Percentiles rank a stretch among this genome's conserved stretches.
phyloP scores from a whole-genome alignment of 2,888 invertebrate genomes.

The Drosophila vallismaia region DNA sequence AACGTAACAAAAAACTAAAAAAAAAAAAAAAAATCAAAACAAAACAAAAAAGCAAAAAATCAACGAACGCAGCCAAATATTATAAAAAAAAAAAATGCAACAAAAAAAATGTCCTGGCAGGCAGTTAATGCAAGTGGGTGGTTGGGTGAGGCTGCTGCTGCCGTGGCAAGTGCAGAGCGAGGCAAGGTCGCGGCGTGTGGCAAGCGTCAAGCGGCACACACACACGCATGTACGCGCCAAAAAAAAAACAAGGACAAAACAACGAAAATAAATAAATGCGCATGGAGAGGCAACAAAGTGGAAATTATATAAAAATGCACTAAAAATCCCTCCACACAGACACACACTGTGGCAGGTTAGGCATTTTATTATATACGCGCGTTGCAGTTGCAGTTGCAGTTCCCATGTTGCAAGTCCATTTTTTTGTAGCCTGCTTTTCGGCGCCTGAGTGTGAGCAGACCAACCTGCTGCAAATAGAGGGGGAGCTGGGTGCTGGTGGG shows the following conservation, averaged over 20 bases:
- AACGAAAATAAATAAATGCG: slow-evolving; percentile 69
- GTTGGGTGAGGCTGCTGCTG: slow-evolving; percentile 26
- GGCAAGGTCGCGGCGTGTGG: slow-evolving; percentile 67
- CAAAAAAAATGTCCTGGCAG: not conserved
- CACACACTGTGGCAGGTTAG: not conserved
- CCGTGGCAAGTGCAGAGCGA: slow-evolving; percentile 62
- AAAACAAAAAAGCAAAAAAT: slow-evolving; percentile 6
- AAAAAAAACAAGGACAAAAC: slow-evolving; percentile 58
- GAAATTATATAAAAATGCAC: slow-evolving; percentile 79
- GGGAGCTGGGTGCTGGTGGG: not conserved
- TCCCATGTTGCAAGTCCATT: slow-evolving; percentile 11
- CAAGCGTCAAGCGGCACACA: slow-evolving; percentile 14
- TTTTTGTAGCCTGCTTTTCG: slow-evolving; percentile 41
- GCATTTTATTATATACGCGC: not conserved
- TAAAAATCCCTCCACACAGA: slow-evolving; percentile 57
- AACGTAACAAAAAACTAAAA: slow-evolving; percentile 11
- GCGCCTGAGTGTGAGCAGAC: slow-evolving; percentile 55
- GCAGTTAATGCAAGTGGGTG: slow-evolving; percentile 6
- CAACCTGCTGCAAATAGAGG: slow-evolving; percentile 24
- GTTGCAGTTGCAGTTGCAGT: slow-evolving; percentile 11
- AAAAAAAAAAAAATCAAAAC: slow-evolving; percentile 19
- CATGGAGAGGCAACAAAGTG: slow-evolving; percentile 66
- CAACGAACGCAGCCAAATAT: slow-evolving; percentile 19
- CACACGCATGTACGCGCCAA: not conserved
- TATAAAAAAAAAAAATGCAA: slow-evolving; percentile 23